Evolutionary conservation across 2,113 vertebrate genomes (phyloP).

Genomic region (Herpetotheres cachinnans): DNA sequence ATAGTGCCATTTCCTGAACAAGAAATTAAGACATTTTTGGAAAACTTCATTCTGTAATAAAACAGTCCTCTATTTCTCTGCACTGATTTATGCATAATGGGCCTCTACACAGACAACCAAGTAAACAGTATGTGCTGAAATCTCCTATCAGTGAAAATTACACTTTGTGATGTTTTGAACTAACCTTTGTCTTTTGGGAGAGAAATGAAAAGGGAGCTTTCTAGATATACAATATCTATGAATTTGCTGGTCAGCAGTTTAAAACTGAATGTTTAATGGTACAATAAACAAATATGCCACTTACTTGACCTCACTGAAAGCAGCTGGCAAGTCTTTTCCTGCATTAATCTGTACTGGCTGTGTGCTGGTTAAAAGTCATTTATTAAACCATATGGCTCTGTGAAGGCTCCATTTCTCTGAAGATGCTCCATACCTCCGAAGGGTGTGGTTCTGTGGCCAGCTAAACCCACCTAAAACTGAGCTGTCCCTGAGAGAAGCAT

Average conservation of each 20-base stretch:
- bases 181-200: not conserved
- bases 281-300: not conserved
- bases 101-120: not conserved
- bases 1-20: not conserved
- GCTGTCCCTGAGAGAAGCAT: not conserved
- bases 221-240: not conserved
- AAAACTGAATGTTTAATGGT: not conserved
- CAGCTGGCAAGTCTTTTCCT: not conserved
- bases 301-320: not conserved
- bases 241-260: not conserved
- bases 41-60: conserved; percentile 10
- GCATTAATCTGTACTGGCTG: not conserved
- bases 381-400: not conserved
- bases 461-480: not conserved
- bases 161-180: not conserved
- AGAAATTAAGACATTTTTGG: not conserved
- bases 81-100: not conserved
- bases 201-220: not conserved
- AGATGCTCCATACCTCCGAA: too few species aligned
- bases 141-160: not conserved
- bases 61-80: not conserved
- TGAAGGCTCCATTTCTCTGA: not conserved
- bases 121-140: not conserved
- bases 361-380: not conserved
- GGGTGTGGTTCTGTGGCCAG: not conserved